Evolutionary conservation across 2,888 invertebrate species (phyloP).

Genomic region (Cosmia trapezina): DNA sequence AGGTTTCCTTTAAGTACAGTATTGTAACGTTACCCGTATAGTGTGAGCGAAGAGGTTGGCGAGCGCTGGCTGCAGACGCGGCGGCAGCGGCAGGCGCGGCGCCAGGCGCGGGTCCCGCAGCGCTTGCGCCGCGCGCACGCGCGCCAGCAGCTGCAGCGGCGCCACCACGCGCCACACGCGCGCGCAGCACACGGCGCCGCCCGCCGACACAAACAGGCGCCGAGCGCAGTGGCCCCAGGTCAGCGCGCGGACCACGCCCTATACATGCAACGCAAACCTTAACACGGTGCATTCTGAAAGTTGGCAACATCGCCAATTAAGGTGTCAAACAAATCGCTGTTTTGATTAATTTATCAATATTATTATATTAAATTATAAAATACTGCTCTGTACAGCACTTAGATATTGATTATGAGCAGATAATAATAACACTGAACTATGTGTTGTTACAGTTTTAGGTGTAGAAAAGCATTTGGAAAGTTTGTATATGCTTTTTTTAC

Average conservation of each 20-base stretch:
- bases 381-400: too few species aligned
- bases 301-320: too few species aligned
- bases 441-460: too few species aligned
- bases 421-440: too few species aligned
- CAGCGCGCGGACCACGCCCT: conserved; percentile 97
- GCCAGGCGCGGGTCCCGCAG: conserved; percentile 94
- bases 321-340: not conserved
- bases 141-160: conserved; percentile 96
- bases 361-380: not conserved
- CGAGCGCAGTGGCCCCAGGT: conserved; percentile 99
- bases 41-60: conserved; percentile 97
- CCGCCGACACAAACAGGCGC: conserved; percentile 95
- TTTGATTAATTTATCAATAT: not conserved
- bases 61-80: conserved; percentile 95
- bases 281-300: not conserved
- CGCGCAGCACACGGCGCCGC: conserved; percentile 97
- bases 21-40: conserved; percentile 93
- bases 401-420: too few species aligned
- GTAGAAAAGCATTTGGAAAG: too few species aligned
- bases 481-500: too few species aligned
- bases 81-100: conserved; percentile 95
- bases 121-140: conserved; percentile 94
- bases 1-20: not conserved
- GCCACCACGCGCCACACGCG: conserved; percentile 98
- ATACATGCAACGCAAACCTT: not conserved